A percentile compares a stretch with the other conserved stretches of the same genome.
These are phyloP conservation scores for Seriola rivoliana DNA, from an alignment of 2,113 vertebrate species.

Conservation along the genomic window DNA sequence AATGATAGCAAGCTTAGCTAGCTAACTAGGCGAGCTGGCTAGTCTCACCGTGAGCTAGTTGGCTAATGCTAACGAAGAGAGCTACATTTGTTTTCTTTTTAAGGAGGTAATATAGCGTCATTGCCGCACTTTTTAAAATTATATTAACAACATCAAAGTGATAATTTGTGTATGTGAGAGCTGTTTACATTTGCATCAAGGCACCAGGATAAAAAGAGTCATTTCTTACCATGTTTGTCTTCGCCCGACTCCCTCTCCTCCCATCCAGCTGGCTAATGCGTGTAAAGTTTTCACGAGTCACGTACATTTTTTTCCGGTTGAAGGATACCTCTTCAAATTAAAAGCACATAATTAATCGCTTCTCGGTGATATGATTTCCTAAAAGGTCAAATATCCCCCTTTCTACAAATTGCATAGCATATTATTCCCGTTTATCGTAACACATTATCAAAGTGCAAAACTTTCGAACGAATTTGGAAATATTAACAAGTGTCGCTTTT, in stretches of 20 bases:
- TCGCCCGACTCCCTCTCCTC: conserved; percentile 81
- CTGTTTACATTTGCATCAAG: background rate
- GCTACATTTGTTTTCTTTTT: conserved; percentile 44
- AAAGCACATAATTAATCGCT: background rate
- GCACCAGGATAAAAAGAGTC: background rate
- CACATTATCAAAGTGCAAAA: background rate
- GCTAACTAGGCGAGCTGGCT: conserved; percentile 47
- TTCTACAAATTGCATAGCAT: rapidly evolving
- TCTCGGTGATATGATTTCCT: rapidly evolving
- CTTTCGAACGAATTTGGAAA: background rate
- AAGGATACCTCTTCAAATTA: conserved; percentile 42
- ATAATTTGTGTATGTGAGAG: background rate
- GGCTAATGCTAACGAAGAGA: conserved; percentile 64
- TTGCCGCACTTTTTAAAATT: background rate
- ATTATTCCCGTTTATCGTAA: rapidly evolving
- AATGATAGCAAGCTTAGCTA: conserved; percentile 41
- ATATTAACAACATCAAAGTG: rapidly evolving
- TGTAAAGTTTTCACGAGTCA: conserved; percentile 37
- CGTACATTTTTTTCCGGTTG: conserved; percentile 51
- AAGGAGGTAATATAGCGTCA: background rate
- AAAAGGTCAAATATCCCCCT: rapidly evolving
- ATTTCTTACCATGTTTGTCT: conserved; percentile 87
- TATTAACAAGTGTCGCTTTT: background rate
- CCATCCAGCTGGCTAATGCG: conserved; percentile 80
- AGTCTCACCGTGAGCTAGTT: conserved; percentile 53